A percentile compares a stretch with the other conserved stretches of the same genome.
These are phyloP conservation scores for Pterostichus madidus DNA, from an alignment of 2,888 invertebrate species.

Conservation along the genomic window DNA sequence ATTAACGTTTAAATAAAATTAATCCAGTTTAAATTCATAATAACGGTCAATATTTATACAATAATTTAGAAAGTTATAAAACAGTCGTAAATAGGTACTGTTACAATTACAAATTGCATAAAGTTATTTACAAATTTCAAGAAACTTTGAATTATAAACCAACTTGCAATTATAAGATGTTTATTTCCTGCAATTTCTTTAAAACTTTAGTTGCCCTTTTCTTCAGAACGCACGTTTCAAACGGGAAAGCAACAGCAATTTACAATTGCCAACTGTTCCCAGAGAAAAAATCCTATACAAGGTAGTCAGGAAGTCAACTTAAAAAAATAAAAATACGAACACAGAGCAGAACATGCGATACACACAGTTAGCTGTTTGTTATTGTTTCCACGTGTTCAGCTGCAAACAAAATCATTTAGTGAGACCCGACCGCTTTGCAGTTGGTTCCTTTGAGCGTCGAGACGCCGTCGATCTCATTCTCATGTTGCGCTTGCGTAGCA, in stretches of 20 bases:
- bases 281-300: not conserved
- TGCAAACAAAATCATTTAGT: constrained; percentile 54
- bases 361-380: not conserved
- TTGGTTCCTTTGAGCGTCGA: constrained; percentile 13
- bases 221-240: not conserved
- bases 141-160: too few species aligned
- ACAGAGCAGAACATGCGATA: not conserved
- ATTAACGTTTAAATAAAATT: too few species aligned
- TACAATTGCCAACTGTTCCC: constrained; percentile 26
- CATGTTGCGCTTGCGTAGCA: not conserved
- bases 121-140: not conserved
- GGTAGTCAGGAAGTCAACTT: not conserved
- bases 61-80: too few species aligned
- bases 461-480: not conserved
- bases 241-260: constrained; percentile 31
- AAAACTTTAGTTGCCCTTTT: not conserved
- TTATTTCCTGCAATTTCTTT: constrained; percentile 29
- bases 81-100: too few species aligned
- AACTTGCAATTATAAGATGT: constrained; percentile 2
- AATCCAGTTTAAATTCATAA: too few species aligned
- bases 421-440: not conserved
- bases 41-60: too few species aligned
- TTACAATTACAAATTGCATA: not conserved
- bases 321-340: not conserved
- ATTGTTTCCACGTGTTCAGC: constrained; percentile 45